These are phyloP conservation scores for Dryobotodes eremita DNA, from an alignment of 2,888 invertebrate species.

Conservation along the genomic window DNA sequence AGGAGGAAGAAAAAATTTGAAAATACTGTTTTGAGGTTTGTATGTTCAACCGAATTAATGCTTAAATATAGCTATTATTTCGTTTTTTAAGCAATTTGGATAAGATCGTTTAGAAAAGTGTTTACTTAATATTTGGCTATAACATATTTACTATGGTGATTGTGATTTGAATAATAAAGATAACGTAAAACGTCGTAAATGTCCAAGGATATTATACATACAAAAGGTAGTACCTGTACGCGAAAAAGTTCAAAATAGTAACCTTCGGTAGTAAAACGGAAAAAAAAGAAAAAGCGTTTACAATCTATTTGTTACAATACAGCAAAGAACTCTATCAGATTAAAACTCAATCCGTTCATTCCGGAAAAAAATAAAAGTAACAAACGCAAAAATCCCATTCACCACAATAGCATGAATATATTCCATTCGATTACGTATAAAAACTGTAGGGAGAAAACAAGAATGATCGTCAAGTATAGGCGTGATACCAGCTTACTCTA, in stretches of 20 bases:
- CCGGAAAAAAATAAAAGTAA: slow-evolving; percentile 22
- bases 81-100: not conserved
- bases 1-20: accelerated
- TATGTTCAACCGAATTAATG: not conserved
- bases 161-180: not conserved
- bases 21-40: not conserved
- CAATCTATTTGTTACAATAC: not conserved
- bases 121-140: too few species aligned
- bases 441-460: slow-evolving; percentile 43
- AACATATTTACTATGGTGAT: not conserved
- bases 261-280: not conserved
- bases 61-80: not conserved
- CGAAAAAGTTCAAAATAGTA: not conserved
- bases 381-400: slow-evolving; percentile 29
- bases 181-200: not conserved
- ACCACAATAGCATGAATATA: slow-evolving; percentile 45
- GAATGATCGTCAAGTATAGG: slow-evolving; percentile 55
- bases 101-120: not conserved
- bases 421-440: slow-evolving; percentile 30
- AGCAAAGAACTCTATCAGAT: not conserved
- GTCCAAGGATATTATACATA: not conserved
- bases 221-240: not conserved
- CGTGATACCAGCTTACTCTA: slow-evolving; percentile 57
- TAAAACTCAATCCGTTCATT: not conserved
- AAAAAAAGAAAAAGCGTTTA: not conserved